Base-by-base conservation (phyloP, 2,888 invertebrate species). In the Hololepta plana region DNA sequence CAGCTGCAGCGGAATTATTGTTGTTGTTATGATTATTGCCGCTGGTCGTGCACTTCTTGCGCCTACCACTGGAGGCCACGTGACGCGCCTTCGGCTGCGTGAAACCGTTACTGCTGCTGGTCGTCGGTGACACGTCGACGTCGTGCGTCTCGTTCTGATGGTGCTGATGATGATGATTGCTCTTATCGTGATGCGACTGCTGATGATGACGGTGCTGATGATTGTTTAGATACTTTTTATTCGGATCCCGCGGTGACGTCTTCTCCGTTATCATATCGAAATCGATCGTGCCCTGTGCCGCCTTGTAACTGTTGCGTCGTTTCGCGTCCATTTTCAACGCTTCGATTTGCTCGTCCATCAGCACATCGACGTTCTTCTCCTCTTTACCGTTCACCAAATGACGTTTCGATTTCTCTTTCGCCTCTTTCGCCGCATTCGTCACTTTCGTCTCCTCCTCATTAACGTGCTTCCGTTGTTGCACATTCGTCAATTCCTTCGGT, bases 241-340 rank as follows among this genome's bases (percentile, higher is more conserved):
- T n/a, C n/a, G n/a, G n/a, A n/a, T n/a, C n/a, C n/a, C n/a, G n/a
- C n/a, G n/a, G n/a, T n/a, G n/a, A n/a, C n/a, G 30, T 27, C 5
- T 35, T 34, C 4, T 39, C 38, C 2, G 23, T 24, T 27, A 38
- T 36, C 4, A 45, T 47, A 36, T 53, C 51, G 12, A 40, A 49
- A 32, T 49, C 52, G 15, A 46, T 49, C 20, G 38, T 39, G 36
- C 50, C 38, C 7, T 40, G 48, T 2, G 47, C 49, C 5, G 45
- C 49, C 32, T 49, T 52, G 34, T 54, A 53, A 31, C 52, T 53
- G 28, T 53, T 51, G 13, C 53, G 35, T 14, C 54, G 34, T 14
- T 45, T 37, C 1, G 51, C 47, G 9, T 53, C 53, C 26, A 44
- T 28, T 29, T 47, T 46, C 27, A 52, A 33, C 3, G 47, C 47